Conservation (phyloP, 2,888 invertebrate genomes). For the Sipha maydis region DNA sequence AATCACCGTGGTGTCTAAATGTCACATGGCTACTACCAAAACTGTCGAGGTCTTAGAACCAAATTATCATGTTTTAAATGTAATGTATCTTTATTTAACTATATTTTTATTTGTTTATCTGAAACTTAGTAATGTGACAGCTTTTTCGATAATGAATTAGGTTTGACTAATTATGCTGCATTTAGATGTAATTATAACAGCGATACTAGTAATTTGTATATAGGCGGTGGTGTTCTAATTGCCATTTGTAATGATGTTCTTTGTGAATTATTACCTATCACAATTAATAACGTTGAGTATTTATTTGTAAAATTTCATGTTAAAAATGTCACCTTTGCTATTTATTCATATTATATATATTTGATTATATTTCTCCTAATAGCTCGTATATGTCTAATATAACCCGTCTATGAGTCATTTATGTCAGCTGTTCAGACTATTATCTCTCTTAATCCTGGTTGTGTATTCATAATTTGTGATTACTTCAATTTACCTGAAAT, state of each 20-base stretch:
- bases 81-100: no score
- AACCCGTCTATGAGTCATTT: neutral
- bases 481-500: neutral
- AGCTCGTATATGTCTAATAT: neutral
- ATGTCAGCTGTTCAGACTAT: neutral
- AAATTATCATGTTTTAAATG: neutral
- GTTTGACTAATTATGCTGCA: conserved; percentile 21
- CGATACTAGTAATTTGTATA: neutral
- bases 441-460: neutral
- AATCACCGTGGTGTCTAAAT: neutral
- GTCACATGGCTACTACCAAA: conserved; percentile 18
- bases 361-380: neutral
- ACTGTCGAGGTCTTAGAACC: neutral
- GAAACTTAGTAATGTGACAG: conserved; percentile 26
- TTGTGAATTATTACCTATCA: neutral
- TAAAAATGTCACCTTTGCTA: neutral
- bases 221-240: conserved; percentile 23
- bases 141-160: no score
- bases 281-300: neutral
- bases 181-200: conserved; percentile 19
- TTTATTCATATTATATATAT: no score
- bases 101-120: no score
- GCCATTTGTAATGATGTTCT: conserved; percentile 14
- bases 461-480: conserved; percentile 7
- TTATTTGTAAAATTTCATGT: neutral